Evolutionary conservation across 2,888 invertebrate genomes (phyloP), one percentile per base, ranked within the genome.

Genomic region (Acrobasis consociella): DNA sequence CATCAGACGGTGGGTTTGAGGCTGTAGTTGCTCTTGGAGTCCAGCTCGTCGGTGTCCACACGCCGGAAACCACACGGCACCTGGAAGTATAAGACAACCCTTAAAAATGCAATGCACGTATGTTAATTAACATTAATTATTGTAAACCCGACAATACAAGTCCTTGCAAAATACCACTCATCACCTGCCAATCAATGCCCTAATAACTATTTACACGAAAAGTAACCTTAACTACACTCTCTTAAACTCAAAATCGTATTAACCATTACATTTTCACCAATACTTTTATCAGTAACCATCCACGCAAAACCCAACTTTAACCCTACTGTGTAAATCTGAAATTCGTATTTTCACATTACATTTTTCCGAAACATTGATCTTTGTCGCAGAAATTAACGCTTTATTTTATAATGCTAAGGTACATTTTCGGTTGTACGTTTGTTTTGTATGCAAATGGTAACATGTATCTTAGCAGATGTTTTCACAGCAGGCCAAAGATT

Each of bases 31-130:
- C 72, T 72, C 50, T 77, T 77, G 69, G 74, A 71, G 46, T 59
- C 62, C 0, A 69, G 71, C 0, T 80, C 81, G 2, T 83, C 82
- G 60, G 46, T 46, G 13, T 86, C n/a, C n/a, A n/a, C n/a, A n/a
- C n/a, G n/a, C n/a, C n/a, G n/a, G n/a, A n/a, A 22, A 22, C 22
- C 5, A 22, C 5, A 3, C 31, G 31, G 2, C 5, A 11, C 46
- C 13, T 5, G 13, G 13, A 46, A 46, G n/a, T 46, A n/a, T 3
- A 13, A 46, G n/a, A 46, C 13, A 7, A 46, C 46, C 46, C 46
- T 46, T 13, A 42, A 10, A 39, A 42, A 42, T 42, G 7, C 42
- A 13, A 42, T 13, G 42, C 42, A 42, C 42, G 42, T 38, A 38
- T 53, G 7, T 53, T 38, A 53, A 15, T 53, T 53, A 15, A 53